Base-by-base conservation (phyloP, 2,888 invertebrate genomes). In the Dioctria rufipes region DNA sequence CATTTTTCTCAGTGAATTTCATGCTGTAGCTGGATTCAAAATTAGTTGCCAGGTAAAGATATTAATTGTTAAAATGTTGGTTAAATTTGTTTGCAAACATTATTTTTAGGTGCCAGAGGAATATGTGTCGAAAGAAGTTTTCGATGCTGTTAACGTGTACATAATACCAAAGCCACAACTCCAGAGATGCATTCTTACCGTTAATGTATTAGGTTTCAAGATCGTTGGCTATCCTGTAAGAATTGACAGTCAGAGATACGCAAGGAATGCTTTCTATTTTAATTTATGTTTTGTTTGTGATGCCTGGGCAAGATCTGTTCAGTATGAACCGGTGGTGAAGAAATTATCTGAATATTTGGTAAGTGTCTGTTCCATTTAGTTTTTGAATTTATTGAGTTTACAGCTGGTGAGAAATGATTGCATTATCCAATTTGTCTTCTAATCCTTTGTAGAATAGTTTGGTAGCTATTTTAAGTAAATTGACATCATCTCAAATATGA, bases 201-300 rank as follows among this genome's bases (percentile, higher is more conserved):
- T 98, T 93, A 92, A 92, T 87, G 91, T 92, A 1, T 86, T 92
- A 43, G 95, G 95, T 43, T 94, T 94, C 86, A 98, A 98, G 90
- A 96, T 98, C 84, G 92, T 98, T 13, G 98, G 98, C 0, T 98
- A 95, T 88, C 98, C 98, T 0, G 95, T 98, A 60, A 92, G 94
- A 83, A 97, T 98, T 81, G 95, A 96, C 85, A 94, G 95, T 88
- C 93, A 95, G 73, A 94, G 96, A 86, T 98, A 98, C 89, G 94
- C 94, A 11, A 91, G 98, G 78, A 98, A 98, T 89, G 96, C 96
- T n/a, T 95, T 96, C 86, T 94, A 97, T 83, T 98, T 98, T 90
- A 98, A 98, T 90, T 89, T 97, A 46, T 98, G 98, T 88, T 97
- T 98, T 87, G 97, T 98, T 0, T 98, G 97, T 86, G 96, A 97